These are phyloP conservation scores for Poeciliopsis infans DNA, from an alignment of 2,797 vertebrate species.

Conservation along the genomic window DNA sequence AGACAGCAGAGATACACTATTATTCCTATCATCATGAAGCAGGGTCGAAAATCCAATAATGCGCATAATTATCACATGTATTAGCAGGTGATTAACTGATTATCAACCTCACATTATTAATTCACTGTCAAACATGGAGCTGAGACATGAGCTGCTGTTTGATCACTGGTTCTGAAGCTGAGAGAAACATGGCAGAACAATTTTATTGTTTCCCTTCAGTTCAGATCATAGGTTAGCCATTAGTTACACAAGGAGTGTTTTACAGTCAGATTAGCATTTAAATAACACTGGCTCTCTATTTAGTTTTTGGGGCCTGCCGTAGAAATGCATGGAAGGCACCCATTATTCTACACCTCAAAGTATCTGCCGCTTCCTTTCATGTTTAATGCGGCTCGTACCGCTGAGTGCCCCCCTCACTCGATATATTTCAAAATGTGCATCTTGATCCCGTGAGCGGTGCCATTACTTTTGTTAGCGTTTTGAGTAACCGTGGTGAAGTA, in stretches of 20 bases:
- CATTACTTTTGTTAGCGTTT: no score
- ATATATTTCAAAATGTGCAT: no score
- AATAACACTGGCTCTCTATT: neutral
- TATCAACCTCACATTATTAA: neutral
- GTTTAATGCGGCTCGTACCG: no score
- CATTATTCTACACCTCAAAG: no score
- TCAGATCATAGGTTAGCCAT: neutral
- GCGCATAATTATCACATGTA: neutral
- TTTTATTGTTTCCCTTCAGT: neutral
- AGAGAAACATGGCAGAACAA: neutral
- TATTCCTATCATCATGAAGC: neutral
- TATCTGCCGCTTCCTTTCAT: no score
- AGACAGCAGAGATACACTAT: neutral
- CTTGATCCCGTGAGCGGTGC: no score
- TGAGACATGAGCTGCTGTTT: neutral
- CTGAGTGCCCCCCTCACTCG: no score
- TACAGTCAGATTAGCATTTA: neutral
- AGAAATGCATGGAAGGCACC: no score
- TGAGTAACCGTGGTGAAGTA: no score
- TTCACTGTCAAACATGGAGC: neutral
- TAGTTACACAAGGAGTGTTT: neutral
- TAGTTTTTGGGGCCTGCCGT: neutral
- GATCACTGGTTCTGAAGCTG: neutral
- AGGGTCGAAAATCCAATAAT: neutral
- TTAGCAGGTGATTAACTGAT: neutral